Evolutionary conservation across 2,797 vertebrate genomes (phyloP), one percentile per base, ranked within the genome.

Genomic region (Tokudaia muenninki): DNA sequence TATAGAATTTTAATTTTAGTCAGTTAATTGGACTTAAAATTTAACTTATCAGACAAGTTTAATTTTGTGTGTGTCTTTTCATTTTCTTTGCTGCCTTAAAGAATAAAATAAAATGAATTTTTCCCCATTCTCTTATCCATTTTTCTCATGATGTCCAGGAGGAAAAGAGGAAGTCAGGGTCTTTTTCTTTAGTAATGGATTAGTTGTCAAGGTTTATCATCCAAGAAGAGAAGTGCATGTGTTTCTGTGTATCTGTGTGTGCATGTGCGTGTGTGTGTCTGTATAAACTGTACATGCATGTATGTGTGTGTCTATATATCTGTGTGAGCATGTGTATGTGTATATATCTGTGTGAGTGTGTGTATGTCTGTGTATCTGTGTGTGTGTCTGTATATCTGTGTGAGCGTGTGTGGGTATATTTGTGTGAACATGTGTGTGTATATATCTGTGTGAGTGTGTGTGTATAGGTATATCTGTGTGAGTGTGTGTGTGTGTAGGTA

Each of bases 61-160:
- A 55, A 50, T 57, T 44, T 78, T 65, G 22, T 55, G 44, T 24
- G 29, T 61, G 81, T 63, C 63, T 55, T 94, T 95, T 87, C 24
- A 34, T 95, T 94, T 96, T 72, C 87, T 93, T 89, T 90, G 61
- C 61, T 50, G 4, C 70, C 72, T 74, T 72, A 80, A 86, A 92
- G 65, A 61, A 59, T 16, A 14, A 37, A 89, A 6, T 59, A 65
- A 87, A 88, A 91, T 96, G 93, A 47, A 78, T 44, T 52, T 80
- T 22, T n/a, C 29, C 1, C 1, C 14, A 29, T 16, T 26, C 21
- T 87, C 84, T 44, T 87, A 37, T 44, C 13, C 29, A 21, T 47
- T 70, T 55, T 77, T 78, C 34, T 47, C 24, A 11, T 21, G 19
- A 19, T 34, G 44, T 44, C 14, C 41, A 52, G 34, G 22, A 70